Base-by-base conservation (phyloP, 2,797 vertebrate genomes). In the Betta splendens region DNA sequence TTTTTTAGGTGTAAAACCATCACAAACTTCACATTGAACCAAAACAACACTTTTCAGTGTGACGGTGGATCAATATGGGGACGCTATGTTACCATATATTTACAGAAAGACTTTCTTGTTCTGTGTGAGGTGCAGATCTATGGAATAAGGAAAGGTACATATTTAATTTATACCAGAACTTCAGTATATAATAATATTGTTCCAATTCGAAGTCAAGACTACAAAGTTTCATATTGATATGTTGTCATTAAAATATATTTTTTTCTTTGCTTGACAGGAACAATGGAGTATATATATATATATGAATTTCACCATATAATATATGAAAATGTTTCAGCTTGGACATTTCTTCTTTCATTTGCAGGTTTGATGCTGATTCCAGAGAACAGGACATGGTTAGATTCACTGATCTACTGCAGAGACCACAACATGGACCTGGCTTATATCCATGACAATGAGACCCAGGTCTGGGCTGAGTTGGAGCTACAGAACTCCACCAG, bases 361-460 rank as follows among this genome's bases (percentile, higher is more conserved):
- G 1, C 50, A 1, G 45, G 15, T 11, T 56, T 87, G 25, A 1
- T 9, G 9, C 43, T 87, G 65, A 36, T 85, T 26, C 12, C 0
- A 3, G 1, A 65, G 12, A 71, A 40, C 0, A 69, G 16, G 60
- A 77, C 39, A 0, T 85, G 83, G 81, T 42, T 6, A 2, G 55
- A 80, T 0, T 68, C 81, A 5, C 39, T 48, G 47, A n/a, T 55
- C 13, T 21, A 80, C 72, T 87, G 84, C 75, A 75, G 72, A 37
- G 23, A 45, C 3, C 1, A 31, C 0, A 0, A 72, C 9, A n/a
- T 5, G n/a, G n/a, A n/a, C n/a, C n/a, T n/a, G 13, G 71, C 66
- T 17, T 85, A 80, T 16, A 64, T 84, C 17, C 35, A 51, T 3
- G 5, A 62, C 5, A 0, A 25, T 6, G 3, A 59, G 2, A 16